Evolutionary conservation across 2,888 invertebrate genomes (phyloP).

Genomic region (Thymelicus acteon): DNA sequence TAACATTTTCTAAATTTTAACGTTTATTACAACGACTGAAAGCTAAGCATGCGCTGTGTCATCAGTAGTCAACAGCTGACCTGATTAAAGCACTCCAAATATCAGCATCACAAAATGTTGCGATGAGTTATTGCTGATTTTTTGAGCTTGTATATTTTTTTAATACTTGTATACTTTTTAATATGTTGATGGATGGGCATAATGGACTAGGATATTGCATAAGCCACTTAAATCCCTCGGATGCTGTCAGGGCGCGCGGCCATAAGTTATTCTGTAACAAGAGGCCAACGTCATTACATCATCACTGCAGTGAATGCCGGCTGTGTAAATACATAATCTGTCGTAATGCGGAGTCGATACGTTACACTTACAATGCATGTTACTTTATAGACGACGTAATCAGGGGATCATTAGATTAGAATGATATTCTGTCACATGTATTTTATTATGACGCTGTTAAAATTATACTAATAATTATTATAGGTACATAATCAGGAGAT

Average conservation of each 20-base stretch:
- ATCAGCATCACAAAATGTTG: too few species aligned
- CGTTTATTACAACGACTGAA: too few species aligned
- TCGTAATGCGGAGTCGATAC: background rate
- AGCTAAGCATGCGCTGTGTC: too few species aligned
- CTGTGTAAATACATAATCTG: conserved; percentile 20
- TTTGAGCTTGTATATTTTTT: background rate
- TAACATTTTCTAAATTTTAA: too few species aligned
- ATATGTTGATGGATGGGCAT: background rate
- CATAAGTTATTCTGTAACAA: conserved; percentile 22
- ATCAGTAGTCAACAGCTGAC: too few species aligned
- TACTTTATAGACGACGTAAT: too few species aligned
- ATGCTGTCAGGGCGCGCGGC: background rate
- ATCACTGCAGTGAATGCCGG: conserved; percentile 23
- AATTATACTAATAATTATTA: too few species aligned
- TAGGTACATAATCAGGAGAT: too few species aligned
- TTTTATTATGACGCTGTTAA: too few species aligned
- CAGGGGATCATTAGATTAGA: too few species aligned
- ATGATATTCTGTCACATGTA: too few species aligned
- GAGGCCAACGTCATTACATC: conserved; percentile 6
- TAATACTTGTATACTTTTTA: background rate
- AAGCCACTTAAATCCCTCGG: conserved; percentile 6
- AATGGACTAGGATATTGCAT: background rate
- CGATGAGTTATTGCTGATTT: background rate
- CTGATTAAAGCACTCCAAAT: too few species aligned
- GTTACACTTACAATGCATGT: background rate